Conservation (phyloP, 2,113 vertebrate genomes). For the Planiliza haematocheilus region DNA sequence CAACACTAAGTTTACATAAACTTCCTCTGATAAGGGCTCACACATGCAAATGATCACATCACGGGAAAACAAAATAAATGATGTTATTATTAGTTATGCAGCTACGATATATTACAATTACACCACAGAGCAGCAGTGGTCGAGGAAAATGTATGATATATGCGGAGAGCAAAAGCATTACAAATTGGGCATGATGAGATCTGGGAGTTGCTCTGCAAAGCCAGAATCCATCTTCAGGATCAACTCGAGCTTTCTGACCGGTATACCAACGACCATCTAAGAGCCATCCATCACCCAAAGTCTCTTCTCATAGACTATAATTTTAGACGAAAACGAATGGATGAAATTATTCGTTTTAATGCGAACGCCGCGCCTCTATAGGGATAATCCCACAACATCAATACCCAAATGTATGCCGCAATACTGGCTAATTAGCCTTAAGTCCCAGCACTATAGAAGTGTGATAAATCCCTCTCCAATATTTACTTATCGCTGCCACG, state of each 20-base stretch:
- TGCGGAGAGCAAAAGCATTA: conserved; percentile 61
- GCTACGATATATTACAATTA: conserved; percentile 81
- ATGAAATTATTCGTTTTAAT: conserved; percentile 78
- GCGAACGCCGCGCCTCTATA: conserved; percentile 67
- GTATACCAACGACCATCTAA: conserved; percentile 33
- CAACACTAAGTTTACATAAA: conserved; percentile 87
- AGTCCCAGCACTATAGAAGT: conserved; percentile 77
- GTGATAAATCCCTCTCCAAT: conserved; percentile 77
- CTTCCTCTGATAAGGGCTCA: conserved; percentile 76
- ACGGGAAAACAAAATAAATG: conserved; percentile 80
- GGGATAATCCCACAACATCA: conserved; percentile 79
- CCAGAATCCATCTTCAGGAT: conserved; percentile 65
- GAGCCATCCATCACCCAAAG: conserved; percentile 63
- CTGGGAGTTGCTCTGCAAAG: conserved; percentile 57
- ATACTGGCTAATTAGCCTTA: conserved; percentile 77
- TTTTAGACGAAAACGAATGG: conserved; percentile 70
- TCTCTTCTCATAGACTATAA: conserved; percentile 45
- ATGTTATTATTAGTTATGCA: conserved; percentile 71
- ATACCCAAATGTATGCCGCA: conserved; percentile 81
- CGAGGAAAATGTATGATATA: conserved; percentile 70
- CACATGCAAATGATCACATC: conserved; percentile 79
- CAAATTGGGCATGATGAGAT: conserved; percentile 74
- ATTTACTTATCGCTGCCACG: conserved; percentile 71
- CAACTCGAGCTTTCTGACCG: conserved; percentile 50
- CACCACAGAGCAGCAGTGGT: conserved; percentile 57